Evolutionary conservation across 2,888 invertebrate genomes (phyloP).

Genomic region (Rhaphigaster nebulosa): DNA sequence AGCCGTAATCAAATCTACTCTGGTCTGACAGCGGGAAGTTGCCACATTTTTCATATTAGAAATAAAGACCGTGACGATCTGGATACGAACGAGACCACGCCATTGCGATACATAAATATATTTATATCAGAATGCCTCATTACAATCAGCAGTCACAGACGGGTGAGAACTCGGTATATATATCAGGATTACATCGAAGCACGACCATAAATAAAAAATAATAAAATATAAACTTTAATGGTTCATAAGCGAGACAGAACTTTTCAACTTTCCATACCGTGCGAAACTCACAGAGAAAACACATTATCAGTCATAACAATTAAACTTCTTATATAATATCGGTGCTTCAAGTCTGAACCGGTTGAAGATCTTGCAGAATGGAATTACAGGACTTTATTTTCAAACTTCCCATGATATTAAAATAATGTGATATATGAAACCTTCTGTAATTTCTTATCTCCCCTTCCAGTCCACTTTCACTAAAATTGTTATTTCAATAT

Average conservation of each 20-base stretch:
- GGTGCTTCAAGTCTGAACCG: too few species aligned
- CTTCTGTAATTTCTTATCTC: too few species aligned
- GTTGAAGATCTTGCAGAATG: too few species aligned
- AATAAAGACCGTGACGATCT: constrained; percentile 16
- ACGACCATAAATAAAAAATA: background rate
- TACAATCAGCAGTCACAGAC: background rate
- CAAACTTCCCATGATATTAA: too few species aligned
- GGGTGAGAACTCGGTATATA: background rate
- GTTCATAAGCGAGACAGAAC: background rate
- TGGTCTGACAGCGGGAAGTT: background rate
- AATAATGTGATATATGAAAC: too few species aligned
- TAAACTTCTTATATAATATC: too few species aligned
- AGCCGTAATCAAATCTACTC: background rate
- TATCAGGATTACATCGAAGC: background rate
- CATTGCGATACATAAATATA: background rate
- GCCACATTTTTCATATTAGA: background rate
- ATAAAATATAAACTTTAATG: background rate
- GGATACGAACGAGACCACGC: background rate
- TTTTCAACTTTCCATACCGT: background rate
- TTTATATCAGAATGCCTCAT: background rate
- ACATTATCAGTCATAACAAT: too few species aligned
- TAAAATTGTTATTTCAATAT: too few species aligned
- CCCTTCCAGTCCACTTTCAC: too few species aligned
- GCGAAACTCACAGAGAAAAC: too few species aligned
- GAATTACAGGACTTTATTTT: too few species aligned